phyloP scores from a whole-genome alignment of 2,113 vertebrate species.

The Furnarius figulus region DNA sequence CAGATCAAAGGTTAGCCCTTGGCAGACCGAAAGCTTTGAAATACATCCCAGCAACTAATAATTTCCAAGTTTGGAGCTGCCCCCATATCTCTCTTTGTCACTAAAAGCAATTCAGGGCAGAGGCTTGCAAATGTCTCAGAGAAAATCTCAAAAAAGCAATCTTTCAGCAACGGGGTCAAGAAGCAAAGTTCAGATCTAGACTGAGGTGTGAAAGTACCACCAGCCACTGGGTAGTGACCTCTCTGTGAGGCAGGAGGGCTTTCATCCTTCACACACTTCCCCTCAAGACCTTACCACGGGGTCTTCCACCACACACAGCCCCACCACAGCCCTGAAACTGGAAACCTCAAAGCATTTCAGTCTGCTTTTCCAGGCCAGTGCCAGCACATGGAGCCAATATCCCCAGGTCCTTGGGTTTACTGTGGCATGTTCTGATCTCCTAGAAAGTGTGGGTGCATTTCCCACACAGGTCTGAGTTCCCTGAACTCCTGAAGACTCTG shows the following conservation, averaged over 20 bases:
- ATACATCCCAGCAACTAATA: not conserved
- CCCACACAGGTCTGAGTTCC: not conserved
- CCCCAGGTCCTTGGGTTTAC: not conserved
- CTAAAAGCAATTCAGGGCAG: not conserved
- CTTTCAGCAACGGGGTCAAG: not conserved
- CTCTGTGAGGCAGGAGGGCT: not conserved
- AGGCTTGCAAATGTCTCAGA: not conserved
- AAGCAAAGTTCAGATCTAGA: not conserved
- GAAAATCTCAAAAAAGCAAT: accelerated
- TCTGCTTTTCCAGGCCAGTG: not conserved
- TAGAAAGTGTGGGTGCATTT: not conserved
- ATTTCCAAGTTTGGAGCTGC: not conserved
- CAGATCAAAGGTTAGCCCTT: constrained; percentile 15
- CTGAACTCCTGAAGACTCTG: not conserved
- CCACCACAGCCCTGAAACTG: not conserved
- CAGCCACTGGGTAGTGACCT: not conserved
- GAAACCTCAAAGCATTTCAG: not conserved
- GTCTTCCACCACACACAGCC: not conserved
- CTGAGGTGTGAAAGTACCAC: not conserved
- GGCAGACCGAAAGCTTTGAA: not conserved
- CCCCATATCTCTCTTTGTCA: not conserved
- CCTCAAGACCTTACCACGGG: not conserved
- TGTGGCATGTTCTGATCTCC: not conserved
- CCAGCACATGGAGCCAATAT: not conserved
- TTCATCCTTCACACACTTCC: not conserved